phyloP scores from a whole-genome alignment of 2,113 vertebrate genomes.

The Lagopus leucura region DNA sequence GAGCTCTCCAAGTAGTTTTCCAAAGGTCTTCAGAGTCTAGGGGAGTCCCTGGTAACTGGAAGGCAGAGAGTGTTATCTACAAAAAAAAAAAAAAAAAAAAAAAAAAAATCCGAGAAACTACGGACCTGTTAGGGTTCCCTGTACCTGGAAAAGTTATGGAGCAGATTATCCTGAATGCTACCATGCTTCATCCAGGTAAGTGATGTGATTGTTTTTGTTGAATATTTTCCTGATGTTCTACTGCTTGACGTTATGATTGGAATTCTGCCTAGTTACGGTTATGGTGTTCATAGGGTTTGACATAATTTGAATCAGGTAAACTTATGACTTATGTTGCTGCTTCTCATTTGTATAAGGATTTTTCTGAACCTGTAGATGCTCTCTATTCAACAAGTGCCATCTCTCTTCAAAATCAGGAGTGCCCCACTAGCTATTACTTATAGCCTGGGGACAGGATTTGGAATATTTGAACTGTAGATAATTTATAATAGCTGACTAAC shows the following conservation, averaged over 20 bases:
- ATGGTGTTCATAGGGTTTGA: fast-evolving
- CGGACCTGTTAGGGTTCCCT: not conserved
- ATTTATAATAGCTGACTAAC: not conserved
- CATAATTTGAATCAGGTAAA: not conserved
- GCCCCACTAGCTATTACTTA: not conserved
- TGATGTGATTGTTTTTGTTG: not conserved
- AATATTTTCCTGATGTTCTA: not conserved
- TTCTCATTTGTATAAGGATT: not conserved
- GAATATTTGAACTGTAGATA: not conserved
- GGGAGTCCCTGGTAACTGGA: not conserved
- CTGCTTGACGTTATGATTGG: not conserved
- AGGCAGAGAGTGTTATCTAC: not conserved
- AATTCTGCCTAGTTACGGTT: not conserved
- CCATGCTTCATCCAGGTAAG: not conserved
- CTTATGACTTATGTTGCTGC: not conserved
- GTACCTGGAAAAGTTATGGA: not conserved
- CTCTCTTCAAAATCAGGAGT: not conserved
- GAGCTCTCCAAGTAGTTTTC: not conserved
- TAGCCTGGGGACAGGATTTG: not conserved
- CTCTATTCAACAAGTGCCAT: not conserved
- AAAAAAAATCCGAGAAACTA: not conserved
- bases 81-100: not conserved
- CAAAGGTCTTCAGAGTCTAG: not conserved
- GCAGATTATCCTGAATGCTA: not conserved
- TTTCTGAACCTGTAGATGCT: not conserved